Conservation (phyloP, 2,797 vertebrate species). For the Iguana delicatissima region DNA sequence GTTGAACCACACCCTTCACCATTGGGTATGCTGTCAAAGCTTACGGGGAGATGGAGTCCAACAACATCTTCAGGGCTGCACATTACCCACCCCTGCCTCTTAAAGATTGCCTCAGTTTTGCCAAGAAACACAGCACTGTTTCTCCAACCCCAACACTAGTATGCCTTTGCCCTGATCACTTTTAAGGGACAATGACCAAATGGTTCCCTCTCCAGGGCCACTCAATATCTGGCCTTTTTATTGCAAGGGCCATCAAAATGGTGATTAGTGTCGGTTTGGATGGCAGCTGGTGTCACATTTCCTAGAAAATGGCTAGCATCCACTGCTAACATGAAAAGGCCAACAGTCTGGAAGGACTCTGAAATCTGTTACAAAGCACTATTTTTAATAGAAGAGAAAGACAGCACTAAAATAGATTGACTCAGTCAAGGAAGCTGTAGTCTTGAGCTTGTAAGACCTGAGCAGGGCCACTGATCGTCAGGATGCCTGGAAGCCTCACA, state of each 20-base stretch:
- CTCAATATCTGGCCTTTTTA: conserved; percentile 1
- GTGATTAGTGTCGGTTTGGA: neutral
- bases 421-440: too few species aligned
- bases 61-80: neutral
- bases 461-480: too few species aligned
- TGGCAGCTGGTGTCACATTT: neutral
- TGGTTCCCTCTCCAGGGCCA: neutral
- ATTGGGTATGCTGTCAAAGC: too few species aligned
- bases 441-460: too few species aligned
- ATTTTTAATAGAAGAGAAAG: neutral
- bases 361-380: neutral
- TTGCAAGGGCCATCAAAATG: neutral
- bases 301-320: neutral
- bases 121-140: neutral
- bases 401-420: too few species aligned
- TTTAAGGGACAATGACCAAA: neutral
- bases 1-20: neutral
- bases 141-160: neutral
- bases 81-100: too few species aligned
- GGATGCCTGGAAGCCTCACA: too few species aligned
- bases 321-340: neutral
- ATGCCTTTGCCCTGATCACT: neutral
- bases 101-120: too few species aligned
- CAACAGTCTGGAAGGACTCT: neutral
- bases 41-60: too few species aligned